These are phyloP conservation scores for Cheilosia vulpina DNA, from an alignment of 2,888 invertebrate genomes.

Conservation along the genomic window DNA sequence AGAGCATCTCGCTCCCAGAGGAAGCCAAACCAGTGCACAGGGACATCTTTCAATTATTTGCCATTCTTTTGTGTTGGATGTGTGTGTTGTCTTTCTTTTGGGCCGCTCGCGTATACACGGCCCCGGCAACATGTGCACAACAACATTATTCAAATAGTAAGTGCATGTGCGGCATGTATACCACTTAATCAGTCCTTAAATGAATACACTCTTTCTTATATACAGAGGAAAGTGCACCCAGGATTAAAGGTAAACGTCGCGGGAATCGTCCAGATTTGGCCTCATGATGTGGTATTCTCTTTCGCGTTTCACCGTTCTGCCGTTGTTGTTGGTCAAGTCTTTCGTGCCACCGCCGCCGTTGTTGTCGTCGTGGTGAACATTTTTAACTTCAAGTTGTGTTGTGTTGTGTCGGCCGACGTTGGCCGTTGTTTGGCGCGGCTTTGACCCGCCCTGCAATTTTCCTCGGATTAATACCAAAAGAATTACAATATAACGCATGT, in stretches of 20 bases:
- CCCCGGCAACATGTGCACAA: slow-evolving; percentile 68
- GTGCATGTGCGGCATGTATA: slow-evolving; percentile 74
- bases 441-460: slow-evolving; percentile 56
- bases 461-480: slow-evolving; percentile 72
- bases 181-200: slow-evolving; percentile 76
- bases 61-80: slow-evolving; percentile 67
- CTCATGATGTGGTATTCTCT: slow-evolving; percentile 62
- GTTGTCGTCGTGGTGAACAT: slow-evolving; percentile 36
- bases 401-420: slow-evolving; percentile 65
- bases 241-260: slow-evolving; percentile 61
- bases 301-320: slow-evolving; percentile 3
- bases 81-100: slow-evolving; percentile 42
- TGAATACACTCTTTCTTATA: slow-evolving; percentile 60
- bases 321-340: slow-evolving; percentile 44
- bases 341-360: slow-evolving; percentile 67
- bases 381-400: slow-evolving; percentile 63
- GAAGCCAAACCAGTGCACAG: neutral
- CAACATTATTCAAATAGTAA: slow-evolving; percentile 76
- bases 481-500: slow-evolving; percentile 76
- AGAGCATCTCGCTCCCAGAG: slow-evolving; percentile 14
- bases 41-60: slow-evolving; percentile 72
- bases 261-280: slow-evolving; percentile 65
- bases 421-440: slow-evolving; percentile 20
- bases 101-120: slow-evolving; percentile 39
- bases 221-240: slow-evolving; percentile 51